phyloP scores from a whole-genome alignment of 2,797 vertebrate genomes.

The Lophotriccus pileatus region DNA sequence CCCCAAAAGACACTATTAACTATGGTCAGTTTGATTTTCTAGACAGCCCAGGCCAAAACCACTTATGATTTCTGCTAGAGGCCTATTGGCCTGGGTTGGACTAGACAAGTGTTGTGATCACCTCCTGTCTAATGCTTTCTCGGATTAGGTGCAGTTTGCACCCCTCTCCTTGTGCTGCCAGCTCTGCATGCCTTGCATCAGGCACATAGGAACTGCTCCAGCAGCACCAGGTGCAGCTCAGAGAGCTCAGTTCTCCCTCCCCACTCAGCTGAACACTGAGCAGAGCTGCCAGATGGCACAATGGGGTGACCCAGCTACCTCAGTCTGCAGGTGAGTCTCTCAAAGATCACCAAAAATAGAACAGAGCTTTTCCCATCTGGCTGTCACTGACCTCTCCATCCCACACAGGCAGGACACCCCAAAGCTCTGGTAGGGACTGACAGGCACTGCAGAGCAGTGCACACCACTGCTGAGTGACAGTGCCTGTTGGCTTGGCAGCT shows the following conservation, averaged over 20 bases:
- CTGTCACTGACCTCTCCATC: neutral
- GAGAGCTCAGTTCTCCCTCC: neutral
- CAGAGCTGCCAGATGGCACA: neutral
- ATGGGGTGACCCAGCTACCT: neutral
- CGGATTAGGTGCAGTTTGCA: neutral
- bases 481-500: accelerated
- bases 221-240: neutral
- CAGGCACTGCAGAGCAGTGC: neutral
- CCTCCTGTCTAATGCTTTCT: neutral
- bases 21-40: neutral
- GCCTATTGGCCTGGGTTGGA: neutral
- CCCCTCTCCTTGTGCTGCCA: accelerated
- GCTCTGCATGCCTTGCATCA: neutral
- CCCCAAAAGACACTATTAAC: neutral
- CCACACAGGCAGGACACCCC: neutral
- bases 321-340: neutral
- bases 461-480: neutral
- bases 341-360: neutral
- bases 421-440: neutral
- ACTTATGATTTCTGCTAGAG: neutral
- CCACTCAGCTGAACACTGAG: accelerated
- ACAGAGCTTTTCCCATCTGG: neutral
- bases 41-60: neutral
- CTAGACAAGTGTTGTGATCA: neutral
- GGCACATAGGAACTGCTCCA: neutral